Base-by-base conservation (phyloP, 2,888 invertebrate genomes). In the Masnerella sp. region DNA sequence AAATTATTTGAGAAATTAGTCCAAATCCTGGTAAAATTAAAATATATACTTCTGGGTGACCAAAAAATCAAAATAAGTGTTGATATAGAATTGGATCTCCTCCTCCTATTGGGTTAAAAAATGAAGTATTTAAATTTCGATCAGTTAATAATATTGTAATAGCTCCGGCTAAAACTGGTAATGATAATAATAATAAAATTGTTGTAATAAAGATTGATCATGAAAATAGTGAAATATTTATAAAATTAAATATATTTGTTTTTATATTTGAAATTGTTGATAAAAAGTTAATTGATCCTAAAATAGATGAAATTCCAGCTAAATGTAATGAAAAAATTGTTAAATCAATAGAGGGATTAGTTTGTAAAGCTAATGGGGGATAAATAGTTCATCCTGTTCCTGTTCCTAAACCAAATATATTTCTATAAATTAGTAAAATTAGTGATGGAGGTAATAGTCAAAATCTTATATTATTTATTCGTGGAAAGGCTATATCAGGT, bases 401-500 rank as follows among this genome's bases (percentile, higher is more conserved):
- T 49, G 91, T 91, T 59, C 94, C 94, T 79, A 88, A 90, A 89
- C 93, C 92, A 70, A 92, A 90, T 81, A 92, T 88, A 80, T 90
- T 90, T 80, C 93, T 92, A 58, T 89, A 88, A 82, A 93, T 85
- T 85, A 94, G 81, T 42, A 95, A 78, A n/a, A 89, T 89, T 80
- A 95, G 80, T 7, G 93, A 92, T 0, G 93, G 92, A 0, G 92
- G 92, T n/a, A 95, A 76, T 59, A 95, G 76, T 90, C 94, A 95
- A 89, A 94, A 95, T 86, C 94, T 94, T 91, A 94, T 92, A 89
- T 94, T 94, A 91, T 95, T 95, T 90, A 95, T 90, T 83, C 94
- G 94, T 0, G 94, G 94, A 54, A 94, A 95, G 7, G 93, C 92
- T 89, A 95, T 94, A 90, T 95, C 95, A 2, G 93, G 93, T 0